These are phyloP conservation scores for Arge pagana DNA, from an alignment of 2,888 invertebrate species.

Conservation along the genomic window DNA sequence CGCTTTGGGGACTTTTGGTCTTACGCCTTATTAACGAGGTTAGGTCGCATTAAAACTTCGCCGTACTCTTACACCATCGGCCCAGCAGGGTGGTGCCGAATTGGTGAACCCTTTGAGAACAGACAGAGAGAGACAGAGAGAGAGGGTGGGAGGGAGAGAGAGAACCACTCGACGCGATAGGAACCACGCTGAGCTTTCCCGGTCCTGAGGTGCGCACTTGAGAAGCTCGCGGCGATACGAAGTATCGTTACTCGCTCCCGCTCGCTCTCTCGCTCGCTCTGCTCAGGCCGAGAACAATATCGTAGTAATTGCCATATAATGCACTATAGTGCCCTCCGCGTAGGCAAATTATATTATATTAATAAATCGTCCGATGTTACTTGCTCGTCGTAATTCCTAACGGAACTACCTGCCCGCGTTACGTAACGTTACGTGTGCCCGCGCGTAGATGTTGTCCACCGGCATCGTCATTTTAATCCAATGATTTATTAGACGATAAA, in stretches of 20 bases:
- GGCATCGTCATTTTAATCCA: too few relatives aligned
- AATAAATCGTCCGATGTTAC: constrained; percentile 44
- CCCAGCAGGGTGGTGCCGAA: not conserved
- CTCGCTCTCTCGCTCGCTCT: not conserved
- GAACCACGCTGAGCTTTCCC: constrained; percentile 26
- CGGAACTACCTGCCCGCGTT: not conserved
- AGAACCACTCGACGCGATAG: constrained; percentile 7
- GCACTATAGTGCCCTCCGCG: constrained; percentile 45
- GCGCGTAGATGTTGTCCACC: too few relatives aligned
- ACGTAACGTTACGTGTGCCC: too few relatives aligned
- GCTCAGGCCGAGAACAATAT: constrained; percentile 19
- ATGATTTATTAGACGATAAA: too few relatives aligned
- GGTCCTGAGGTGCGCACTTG: constrained; percentile 15
- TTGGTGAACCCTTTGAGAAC: constrained; percentile 18
- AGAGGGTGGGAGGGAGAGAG: constrained; percentile 11
- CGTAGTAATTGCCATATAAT: constrained; percentile 42
- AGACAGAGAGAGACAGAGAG: constrained; percentile 16
- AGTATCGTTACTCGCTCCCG: constrained; percentile 18
- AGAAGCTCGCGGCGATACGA: constrained; percentile 7
- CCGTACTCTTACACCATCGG: constrained; percentile 34
- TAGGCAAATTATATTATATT: constrained; percentile 48
- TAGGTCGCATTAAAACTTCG: constrained; percentile 44
- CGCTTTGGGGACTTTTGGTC: constrained; percentile 30
- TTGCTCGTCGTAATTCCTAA: constrained; percentile 17
- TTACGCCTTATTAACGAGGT: constrained; percentile 42